These are phyloP conservation scores for Chrysoperla carnea DNA, from an alignment of 1,140 invertebrate species.

Conservation along the genomic window DNA sequence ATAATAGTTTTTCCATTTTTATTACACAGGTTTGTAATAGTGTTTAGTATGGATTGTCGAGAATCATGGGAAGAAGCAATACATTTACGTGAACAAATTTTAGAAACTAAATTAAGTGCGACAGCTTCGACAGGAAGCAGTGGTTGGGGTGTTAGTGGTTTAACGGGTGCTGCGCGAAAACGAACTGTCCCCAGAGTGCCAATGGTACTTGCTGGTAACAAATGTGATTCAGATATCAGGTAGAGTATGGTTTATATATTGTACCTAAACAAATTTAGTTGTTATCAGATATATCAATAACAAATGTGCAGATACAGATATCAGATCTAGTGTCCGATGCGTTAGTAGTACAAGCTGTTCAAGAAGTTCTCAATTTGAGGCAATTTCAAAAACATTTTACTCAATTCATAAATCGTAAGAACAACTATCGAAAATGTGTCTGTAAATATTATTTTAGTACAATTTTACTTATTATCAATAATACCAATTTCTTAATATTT, in stretches of 20 bases:
- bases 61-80: constrained; percentile 74
- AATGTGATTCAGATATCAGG: constrained; percentile 58
- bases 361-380: no score
- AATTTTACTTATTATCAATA: no score
- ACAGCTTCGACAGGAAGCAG: constrained; percentile 19
- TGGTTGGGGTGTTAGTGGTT: constrained; percentile 9
- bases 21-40: constrained; percentile 53
- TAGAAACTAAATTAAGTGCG: constrained; percentile 58
- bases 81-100: constrained; percentile 59
- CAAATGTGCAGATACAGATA: no score
- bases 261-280: not conserved
- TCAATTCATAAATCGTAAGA: no score
- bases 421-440: no score
- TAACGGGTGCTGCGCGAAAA: constrained; percentile 30
- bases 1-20: constrained; percentile 2
- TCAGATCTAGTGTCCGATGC: no score
- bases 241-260: constrained; percentile 17
- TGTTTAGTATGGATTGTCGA: constrained; percentile 69
- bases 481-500: no score
- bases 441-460: no score
- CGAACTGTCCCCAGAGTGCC: constrained; percentile 46
- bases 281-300: no score
- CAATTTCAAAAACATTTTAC: no score
- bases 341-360: no score
- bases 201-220: constrained; percentile 70